phyloP scores from a whole-genome alignment of 2,888 invertebrate species.

The Drosophila borborema region DNA sequence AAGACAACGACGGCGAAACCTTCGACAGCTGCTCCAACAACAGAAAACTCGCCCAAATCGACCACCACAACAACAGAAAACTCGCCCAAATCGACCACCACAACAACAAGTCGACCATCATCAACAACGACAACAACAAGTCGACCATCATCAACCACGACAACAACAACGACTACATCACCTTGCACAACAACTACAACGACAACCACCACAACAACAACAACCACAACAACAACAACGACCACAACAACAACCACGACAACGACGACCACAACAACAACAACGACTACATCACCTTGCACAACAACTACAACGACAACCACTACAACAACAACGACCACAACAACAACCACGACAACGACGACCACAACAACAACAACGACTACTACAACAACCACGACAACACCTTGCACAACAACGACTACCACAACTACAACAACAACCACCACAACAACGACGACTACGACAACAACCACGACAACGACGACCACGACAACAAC shows the following conservation, averaged over 20 bases:
- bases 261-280: not conserved
- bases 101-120: no score
- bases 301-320: not conserved
- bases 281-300: not conserved
- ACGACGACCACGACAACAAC: not conserved
- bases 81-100: not conserved
- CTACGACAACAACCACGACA: not conserved
- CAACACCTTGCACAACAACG: constrained; percentile 4
- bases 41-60: not conserved
- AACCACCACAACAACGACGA: not conserved
- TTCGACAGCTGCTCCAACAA: not conserved
- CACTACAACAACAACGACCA: not conserved
- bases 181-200: not conserved
- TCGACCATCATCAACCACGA: not conserved
- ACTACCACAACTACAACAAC: not conserved
- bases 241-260: fast-evolving
- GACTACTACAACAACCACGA: not conserved
- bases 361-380: not conserved
- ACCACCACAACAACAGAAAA: not conserved
- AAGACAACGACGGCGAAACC: not conserved
- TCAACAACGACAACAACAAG: not conserved
- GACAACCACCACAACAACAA: not conserved
- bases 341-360: not conserved
- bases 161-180: no score
- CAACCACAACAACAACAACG: not conserved